Base-by-base conservation (phyloP, 2,888 invertebrate species). In the Xanthostigma xanthostigma region DNA sequence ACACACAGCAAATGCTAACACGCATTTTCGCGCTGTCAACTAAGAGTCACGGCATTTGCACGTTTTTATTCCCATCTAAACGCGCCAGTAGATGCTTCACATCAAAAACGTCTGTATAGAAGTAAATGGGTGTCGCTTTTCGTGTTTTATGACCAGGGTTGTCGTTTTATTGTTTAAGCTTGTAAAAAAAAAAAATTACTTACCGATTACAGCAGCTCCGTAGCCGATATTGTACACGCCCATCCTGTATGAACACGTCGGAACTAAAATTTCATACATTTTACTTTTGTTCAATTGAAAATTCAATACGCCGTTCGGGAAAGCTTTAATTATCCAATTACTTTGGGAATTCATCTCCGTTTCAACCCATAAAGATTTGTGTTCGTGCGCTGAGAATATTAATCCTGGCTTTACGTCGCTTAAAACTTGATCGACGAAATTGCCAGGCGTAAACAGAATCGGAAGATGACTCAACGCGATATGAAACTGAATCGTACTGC, bases 221-320 rank as follows among this genome's bases (percentile, higher is more conserved):
- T 84, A 92, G 2, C 94, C 96, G 66, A 93, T 88, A 55, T 82
- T 72, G 3, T 67, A 63, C 14, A 85, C 88, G 1, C 96, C 96
- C 96, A 97, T 97, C 58, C 97, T 77, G 64, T 97, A 97, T 1
- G 93, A 94, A 62, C 91, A 92, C 0, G 96, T 94, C 2, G 96
- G 96, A 54, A 93, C 85, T 65, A 84, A 79, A 44, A 96, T 76
- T 71, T 96, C 95, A 57, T 71, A 70, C 58, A 71, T 64, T 55
- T 70, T 68, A 38, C 65, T 66, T 52, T 64, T 60, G 39, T 69
- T 69, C 50, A 74, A 61, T 46, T 64, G 60, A 48, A 68, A 66
- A 52, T 67, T 62, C 57, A 67, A 70, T 37, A 72, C 56, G 50
- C 65, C 60, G 44, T 66, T 65, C 55, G 66, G 59, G 33, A 62